Conservation (phyloP, 2,888 invertebrate genomes). For the Panzeria rudis region DNA sequence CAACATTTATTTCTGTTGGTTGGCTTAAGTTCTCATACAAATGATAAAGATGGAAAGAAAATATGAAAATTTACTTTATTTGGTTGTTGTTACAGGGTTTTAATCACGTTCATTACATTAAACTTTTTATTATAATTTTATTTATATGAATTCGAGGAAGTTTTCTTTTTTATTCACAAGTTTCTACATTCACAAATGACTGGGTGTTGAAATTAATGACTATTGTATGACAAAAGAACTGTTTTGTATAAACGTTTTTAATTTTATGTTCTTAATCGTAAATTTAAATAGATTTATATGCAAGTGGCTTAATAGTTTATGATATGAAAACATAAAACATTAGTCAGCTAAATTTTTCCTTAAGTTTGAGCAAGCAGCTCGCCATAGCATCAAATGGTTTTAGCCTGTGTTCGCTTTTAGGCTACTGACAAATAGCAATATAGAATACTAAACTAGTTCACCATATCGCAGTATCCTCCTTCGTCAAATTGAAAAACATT, state of each 20-base stretch:
- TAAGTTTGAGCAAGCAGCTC: background rate
- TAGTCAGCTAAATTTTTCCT: background rate
- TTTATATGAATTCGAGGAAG: slow-evolving; percentile 53
- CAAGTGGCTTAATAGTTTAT: slow-evolving; percentile 37
- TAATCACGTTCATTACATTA: slow-evolving; percentile 72
- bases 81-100: slow-evolving; percentile 37
- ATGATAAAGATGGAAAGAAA: background rate
- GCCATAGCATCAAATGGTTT: no score
- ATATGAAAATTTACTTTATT: slow-evolving; percentile 32
- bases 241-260: slow-evolving; percentile 61
- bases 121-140: slow-evolving; percentile 61
- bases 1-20: slow-evolving; percentile 9
- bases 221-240: slow-evolving; percentile 51
- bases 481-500: no score
- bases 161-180: slow-evolving; percentile 19
- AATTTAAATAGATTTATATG: slow-evolving; percentile 59
- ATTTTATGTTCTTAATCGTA: slow-evolving; percentile 63
- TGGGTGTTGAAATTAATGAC: slow-evolving; percentile 42
- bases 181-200: slow-evolving; percentile 26
- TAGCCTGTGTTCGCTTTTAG: no score
- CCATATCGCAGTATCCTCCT: no score
- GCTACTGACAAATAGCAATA: no score
- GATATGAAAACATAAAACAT: background rate
- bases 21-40: slow-evolving; percentile 38
- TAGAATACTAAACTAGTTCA: no score